Evolutionary conservation across 2,797 vertebrate species (phyloP).

Genomic region (Galaxias olidus): DNA sequence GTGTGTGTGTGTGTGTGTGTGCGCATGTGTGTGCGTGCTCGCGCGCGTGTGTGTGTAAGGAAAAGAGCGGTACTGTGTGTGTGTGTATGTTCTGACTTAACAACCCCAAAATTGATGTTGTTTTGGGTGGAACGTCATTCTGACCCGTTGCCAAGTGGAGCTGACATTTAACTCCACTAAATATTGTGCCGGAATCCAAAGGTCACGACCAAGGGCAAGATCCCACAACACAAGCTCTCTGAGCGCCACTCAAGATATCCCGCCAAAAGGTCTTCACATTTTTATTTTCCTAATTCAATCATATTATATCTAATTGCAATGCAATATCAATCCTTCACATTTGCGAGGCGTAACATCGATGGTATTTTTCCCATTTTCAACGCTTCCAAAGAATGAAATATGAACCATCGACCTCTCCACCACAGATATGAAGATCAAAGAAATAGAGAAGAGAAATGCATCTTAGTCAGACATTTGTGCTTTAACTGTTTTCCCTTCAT

Average conservation of each 20-base stretch:
- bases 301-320: too few relatives aligned
- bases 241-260: neutral
- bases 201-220: conserved; percentile 6
- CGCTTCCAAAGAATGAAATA: too few relatives aligned
- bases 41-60: neutral
- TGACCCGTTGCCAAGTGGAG: conserved; percentile 7
- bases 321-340: too few relatives aligned
- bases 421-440: too few relatives aligned
- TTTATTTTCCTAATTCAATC: too few relatives aligned
- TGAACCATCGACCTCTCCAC: too few relatives aligned
- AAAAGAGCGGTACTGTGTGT: neutral
- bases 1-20: conserved; percentile 1
- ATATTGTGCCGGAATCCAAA: conserved; percentile 8
- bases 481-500: too few relatives aligned
- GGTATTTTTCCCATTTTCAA: too few relatives aligned
- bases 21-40: neutral
- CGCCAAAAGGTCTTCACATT: too few relatives aligned
- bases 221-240: neutral
- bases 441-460: too few relatives aligned
- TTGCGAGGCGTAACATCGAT: too few relatives aligned
- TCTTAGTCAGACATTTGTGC: too few relatives aligned
- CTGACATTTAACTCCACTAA: conserved; percentile 11
- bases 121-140: conserved; percentile 7
- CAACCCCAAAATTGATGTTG: conserved; percentile 9
- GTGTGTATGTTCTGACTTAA: neutral